Evolutionary conservation across 2,797 vertebrate species (phyloP), one percentile per base, ranked within the genome.

Genomic region (Thripadectes ignobilis): DNA sequence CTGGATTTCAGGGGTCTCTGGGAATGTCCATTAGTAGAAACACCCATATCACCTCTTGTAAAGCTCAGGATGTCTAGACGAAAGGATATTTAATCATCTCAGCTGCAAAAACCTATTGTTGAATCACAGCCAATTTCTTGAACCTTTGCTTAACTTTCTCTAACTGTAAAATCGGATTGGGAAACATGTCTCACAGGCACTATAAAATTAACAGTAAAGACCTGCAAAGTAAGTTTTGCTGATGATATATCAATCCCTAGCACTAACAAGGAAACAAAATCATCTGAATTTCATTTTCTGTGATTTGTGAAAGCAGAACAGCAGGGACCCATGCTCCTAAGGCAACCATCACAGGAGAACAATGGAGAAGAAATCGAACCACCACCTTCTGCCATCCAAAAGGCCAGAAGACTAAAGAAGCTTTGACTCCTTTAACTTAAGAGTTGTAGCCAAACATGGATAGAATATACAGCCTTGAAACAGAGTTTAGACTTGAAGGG

Each of bases 361-460:
- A 4, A 57, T 9, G 34, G 32, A 69, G 48, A 67, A 78, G 18
- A 81, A 89, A 46, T 27, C 52, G 24, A 78, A 73, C 8, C 29
- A 65, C 3, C 66, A 74, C 16, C 12, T 45, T 66, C 39, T 32
- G 52, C 51, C 52, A 15, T 3, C 6, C 63, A 67, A 29, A 66
- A 65, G 5, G 57, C 13, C 27, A 32, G 7, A 76, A 57, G 24
- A 86, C 30, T 61, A 65, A 74, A 72, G 32, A 2, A 58, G 36
- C 14, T 77, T 86, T 41, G 85, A 84, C 34, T 38, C 34, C 58
- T 5, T 8, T 17, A 85, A 80, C 10, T 4, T 3, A 69, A 30
- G 2, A 71, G n/a, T 59, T 2, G 0, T 2, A 59, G 18, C 20
- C 36, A 48, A 43, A 55, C 5, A 8, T 2, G 3, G 23, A 57